Conservation (phyloP, 1,140 invertebrate genomes). For the Panulirus ornatus region DNA sequence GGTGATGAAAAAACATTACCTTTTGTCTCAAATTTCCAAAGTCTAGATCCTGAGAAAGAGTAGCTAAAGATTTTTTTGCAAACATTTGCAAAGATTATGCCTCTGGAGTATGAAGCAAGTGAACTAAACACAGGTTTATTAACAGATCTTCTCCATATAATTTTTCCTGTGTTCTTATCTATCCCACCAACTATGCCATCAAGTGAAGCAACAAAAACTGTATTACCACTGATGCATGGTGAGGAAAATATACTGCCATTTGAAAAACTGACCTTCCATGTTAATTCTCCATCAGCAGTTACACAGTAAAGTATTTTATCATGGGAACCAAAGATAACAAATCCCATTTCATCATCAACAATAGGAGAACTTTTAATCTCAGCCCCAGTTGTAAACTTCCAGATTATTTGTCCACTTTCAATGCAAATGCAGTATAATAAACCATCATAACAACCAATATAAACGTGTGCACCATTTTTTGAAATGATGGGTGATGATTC, state of each 20-base stretch:
- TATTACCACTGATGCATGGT: conserved; percentile 21
- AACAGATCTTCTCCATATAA: conserved; percentile 19
- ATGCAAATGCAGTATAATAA: conserved; percentile 42
- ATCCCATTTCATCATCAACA: conserved; percentile 34
- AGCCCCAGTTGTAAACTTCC: conserved; percentile 46
- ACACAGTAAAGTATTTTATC: conserved; percentile 56
- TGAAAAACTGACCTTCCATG: conserved; percentile 34
- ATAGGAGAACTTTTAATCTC: conserved; percentile 60
- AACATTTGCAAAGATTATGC: conserved; percentile 56
- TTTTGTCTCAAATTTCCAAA: conserved; percentile 45
- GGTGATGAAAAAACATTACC: conserved; percentile 56
- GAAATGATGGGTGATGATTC: conserved; percentile 58
- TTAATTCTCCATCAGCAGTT: conserved; percentile 3
- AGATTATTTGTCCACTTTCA: conserved; percentile 30
- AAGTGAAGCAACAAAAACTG: conserved; percentile 52
- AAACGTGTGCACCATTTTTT: conserved; percentile 25
- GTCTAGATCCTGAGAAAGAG: conserved; percentile 14
- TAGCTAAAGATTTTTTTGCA: conserved; percentile 34
- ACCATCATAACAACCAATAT: conserved; percentile 56
- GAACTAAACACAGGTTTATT: conserved; percentile 53
- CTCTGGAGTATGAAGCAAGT: conserved; percentile 31
- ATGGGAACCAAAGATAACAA: conserved; percentile 62
- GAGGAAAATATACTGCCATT: conserved; percentile 59
- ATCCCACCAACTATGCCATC: conserved; percentile 54
- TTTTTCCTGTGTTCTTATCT: conserved; percentile 23